Evolutionary conservation across 2,888 invertebrate species (phyloP), one percentile per base, ranked within the genome.

Genomic region (Sarcophaga subvicina): DNA sequence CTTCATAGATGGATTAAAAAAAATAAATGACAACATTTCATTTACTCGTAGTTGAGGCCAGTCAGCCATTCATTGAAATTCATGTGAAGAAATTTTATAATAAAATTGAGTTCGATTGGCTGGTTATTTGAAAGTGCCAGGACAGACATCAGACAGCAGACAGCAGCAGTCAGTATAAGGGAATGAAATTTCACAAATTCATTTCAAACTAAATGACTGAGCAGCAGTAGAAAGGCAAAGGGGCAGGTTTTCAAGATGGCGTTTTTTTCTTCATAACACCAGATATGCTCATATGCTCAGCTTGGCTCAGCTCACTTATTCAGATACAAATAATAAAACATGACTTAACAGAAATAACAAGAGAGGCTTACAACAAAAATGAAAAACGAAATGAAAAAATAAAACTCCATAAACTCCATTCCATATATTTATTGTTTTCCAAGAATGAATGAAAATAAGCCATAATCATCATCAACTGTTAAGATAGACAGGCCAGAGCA

Each of bases 361-460:
- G 47, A 83, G 27, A 47, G 60, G 37, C 71, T 47, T 37, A 72
- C 59, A 59, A 37, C 37, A 37, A 37, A 37, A 37, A 37, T 2
- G 37, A 37, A 37, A 37, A 37, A 37, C 37, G 37, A 37, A 27
- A 37, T 4, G 37, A 37, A 80, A 66, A 49, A 54, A 54, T n/a
- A 54, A 14, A 54, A 54, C 54, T 54, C 49, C 62, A 62, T n/a
- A 62, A n/a, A 62, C 37, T 37, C 37, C 37, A 37, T 37, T 37
- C 8, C 20, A n/a, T 64, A 59, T 80, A 76, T 87, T 88, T 85
- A 88, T 88, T 86, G 87, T 89, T 81, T 89, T 88, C 88, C 87
- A 83, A 88, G 89, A 88, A 90, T 89, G 90, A 91, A 90, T 91
- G 91, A 89, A 91, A 91, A 91, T 92, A 91, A 91, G 92, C 91